Evolutionary conservation across 2,888 invertebrate species (phyloP).

Genomic region (Apodemia duryi): DNA sequence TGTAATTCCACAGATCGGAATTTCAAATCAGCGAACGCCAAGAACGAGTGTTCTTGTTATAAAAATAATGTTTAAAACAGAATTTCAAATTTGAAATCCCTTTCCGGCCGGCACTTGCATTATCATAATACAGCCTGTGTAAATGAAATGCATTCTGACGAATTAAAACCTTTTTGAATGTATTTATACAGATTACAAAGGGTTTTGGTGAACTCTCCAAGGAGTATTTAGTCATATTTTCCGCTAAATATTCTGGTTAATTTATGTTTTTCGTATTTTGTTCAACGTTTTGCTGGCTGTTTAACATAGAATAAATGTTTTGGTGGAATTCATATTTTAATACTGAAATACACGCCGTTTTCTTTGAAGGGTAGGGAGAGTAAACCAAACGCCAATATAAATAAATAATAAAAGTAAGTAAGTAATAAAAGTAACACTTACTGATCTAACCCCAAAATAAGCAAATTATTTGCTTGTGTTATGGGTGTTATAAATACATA

Average conservation of each 20-base stretch:
- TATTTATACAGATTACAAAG: slow-evolving; percentile 23
- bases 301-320: not conserved
- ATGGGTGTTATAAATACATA: no score
- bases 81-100: slow-evolving; percentile 33
- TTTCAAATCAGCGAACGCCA: slow-evolving; percentile 30
- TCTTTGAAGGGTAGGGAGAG: no score
- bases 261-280: slow-evolving; percentile 11
- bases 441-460: no score
- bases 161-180: slow-evolving; percentile 27
- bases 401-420: no score
- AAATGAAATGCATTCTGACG: slow-evolving; percentile 19
- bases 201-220: slow-evolving; percentile 6
- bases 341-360: no score
- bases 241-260: slow-evolving; percentile 54
- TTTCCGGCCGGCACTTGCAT: slow-evolving; percentile 29
- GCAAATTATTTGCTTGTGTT: no score
- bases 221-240: slow-evolving; percentile 22
- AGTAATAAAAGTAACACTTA: no score
- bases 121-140: slow-evolving; percentile 31
- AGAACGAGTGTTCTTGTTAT: slow-evolving; percentile 31
- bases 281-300: not conserved
- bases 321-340: not conserved
- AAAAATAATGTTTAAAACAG: slow-evolving; percentile 32
- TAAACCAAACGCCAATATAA: no score
- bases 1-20: slow-evolving; percentile 34